Percentiles rank a stretch among this genome's conserved stretches.
phyloP scores from a whole-genome alignment of 2,113 vertebrate genomes.

The Pluvianellus socialis region DNA sequence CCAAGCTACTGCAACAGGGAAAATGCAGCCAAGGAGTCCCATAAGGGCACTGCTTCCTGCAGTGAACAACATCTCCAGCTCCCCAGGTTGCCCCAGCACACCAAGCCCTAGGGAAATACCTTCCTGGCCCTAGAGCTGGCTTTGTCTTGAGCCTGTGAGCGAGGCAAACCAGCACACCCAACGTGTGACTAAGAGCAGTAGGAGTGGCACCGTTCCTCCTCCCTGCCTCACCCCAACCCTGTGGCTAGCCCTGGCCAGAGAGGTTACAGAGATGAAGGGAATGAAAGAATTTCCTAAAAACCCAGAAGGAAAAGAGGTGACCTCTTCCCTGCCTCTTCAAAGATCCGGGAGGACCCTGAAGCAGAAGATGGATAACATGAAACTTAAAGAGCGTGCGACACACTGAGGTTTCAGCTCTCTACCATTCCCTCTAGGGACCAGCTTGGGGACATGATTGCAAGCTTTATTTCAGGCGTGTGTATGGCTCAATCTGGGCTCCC shows the following conservation, averaged over 20 bases:
- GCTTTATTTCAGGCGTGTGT: neutral
- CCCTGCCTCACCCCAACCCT: neutral
- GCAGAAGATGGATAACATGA: neutral
- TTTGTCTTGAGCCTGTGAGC: neutral
- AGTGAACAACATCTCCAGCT: neutral
- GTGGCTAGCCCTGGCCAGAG: neutral
- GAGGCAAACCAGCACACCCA: neutral
- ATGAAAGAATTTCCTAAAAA: neutral
- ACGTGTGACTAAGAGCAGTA: neutral
- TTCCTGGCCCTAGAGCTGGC: neutral
- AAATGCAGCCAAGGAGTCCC: neutral
- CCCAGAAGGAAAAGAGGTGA: neutral
- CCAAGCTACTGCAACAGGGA: neutral
- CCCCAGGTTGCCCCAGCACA: neutral
- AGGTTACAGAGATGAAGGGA: neutral
- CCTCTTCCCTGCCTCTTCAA: neutral
- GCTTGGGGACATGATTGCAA: neutral
- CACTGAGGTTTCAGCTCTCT: neutral
- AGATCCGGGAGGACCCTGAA: neutral
- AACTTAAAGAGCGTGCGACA: neutral
- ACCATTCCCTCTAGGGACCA: neutral
- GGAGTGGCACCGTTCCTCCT: neutral
- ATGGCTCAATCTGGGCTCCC: neutral
- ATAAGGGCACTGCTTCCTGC: neutral
- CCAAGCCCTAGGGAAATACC: neutral